These are phyloP conservation scores for Cynocephalus volans DNA, from an alignment of 2,113 vertebrate genomes.

Conservation along the genomic window DNA sequence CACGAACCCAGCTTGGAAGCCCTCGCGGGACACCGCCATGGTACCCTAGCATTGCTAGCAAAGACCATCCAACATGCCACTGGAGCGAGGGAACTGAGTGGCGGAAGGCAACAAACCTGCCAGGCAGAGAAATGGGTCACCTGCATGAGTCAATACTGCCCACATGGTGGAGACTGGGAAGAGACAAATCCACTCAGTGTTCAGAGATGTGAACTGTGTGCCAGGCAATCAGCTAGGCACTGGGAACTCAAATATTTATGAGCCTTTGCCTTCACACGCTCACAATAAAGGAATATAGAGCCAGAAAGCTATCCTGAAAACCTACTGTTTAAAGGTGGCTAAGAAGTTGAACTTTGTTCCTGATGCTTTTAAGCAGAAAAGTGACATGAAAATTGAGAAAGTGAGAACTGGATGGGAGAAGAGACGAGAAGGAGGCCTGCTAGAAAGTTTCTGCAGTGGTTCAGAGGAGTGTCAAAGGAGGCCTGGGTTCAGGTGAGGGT, in stretches of 20 bases:
- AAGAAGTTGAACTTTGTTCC: background rate
- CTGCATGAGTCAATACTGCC: background rate
- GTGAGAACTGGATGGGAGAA: background rate
- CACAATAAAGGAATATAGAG: background rate
- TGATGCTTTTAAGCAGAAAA: constrained; percentile 1
- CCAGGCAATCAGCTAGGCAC: too few species aligned
- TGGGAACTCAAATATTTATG: background rate
- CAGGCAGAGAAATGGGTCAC: background rate
- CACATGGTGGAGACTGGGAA: background rate
- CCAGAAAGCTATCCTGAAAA: background rate
- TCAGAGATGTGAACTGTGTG: background rate
- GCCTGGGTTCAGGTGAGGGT: background rate
- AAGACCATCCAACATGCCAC: background rate
- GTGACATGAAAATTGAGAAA: background rate
- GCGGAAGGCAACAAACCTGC: background rate
- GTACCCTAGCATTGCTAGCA: too few species aligned
- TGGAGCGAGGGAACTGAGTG: too few species aligned
- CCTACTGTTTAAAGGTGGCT: background rate
- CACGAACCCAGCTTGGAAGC: fast-evolving
- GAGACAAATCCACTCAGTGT: background rate
- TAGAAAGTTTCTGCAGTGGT: background rate
- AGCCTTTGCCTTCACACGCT: background rate
- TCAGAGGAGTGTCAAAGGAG: background rate
- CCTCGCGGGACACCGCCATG: fast-evolving
- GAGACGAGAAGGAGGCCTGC: background rate